These are phyloP conservation scores for Sinhomidia bicolor DNA, from an alignment of 2,888 invertebrate genomes.

Conservation along the genomic window DNA sequence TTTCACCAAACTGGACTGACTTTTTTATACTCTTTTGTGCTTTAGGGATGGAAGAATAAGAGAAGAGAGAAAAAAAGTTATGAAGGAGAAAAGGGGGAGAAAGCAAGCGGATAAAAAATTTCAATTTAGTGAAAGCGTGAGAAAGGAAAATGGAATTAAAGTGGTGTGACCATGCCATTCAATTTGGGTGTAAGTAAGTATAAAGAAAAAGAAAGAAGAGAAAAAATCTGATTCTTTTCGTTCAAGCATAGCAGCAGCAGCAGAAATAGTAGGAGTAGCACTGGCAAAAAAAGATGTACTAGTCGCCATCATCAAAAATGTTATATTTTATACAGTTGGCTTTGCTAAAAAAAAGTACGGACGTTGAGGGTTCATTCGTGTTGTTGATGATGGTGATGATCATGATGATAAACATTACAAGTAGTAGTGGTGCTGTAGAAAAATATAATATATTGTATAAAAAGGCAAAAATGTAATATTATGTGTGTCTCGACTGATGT, in stretches of 20 bases:
- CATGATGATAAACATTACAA: slow-evolving; percentile 23
- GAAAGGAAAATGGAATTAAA: slow-evolving; percentile 72
- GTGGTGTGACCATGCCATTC: slow-evolving; percentile 74
- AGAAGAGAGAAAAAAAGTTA: slow-evolving; percentile 51
- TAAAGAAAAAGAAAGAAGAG: too few species aligned
- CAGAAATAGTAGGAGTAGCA: too few species aligned
- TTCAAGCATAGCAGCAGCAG: too few species aligned
- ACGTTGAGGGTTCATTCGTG: background rate
- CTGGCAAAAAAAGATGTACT: slow-evolving; percentile 16
- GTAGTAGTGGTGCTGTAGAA: slow-evolving; percentile 1
- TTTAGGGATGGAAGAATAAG: too few species aligned
- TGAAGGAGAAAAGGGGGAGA: slow-evolving; percentile 31
- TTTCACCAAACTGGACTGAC: slow-evolving; percentile 7
- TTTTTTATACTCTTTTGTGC: slow-evolving; percentile 13
- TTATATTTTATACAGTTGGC: background rate
- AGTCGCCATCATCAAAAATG: background rate
- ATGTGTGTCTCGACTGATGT: background rate
- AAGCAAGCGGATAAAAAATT: slow-evolving; percentile 65
- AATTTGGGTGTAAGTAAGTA: slow-evolving; percentile 49
- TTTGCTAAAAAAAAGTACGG: background rate
- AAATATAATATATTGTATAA: background rate
- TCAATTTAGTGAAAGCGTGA: slow-evolving; percentile 74
- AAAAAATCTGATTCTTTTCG: slow-evolving; percentile 18
- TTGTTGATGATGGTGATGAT: too few species aligned
- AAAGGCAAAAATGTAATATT: slow-evolving; percentile 30